phyloP scores from a whole-genome alignment of 2,888 invertebrate species.

The Danaus chrysippus region DNA sequence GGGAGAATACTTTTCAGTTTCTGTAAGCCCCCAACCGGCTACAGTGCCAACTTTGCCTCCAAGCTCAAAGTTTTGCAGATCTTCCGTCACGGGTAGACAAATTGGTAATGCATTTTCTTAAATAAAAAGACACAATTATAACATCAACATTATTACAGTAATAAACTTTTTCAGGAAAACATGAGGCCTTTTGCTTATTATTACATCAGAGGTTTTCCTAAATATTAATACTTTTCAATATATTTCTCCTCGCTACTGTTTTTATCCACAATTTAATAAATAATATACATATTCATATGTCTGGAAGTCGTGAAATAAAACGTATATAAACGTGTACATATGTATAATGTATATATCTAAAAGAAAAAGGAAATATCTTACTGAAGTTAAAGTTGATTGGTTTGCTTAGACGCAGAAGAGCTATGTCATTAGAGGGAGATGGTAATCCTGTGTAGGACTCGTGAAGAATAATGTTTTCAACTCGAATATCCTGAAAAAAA shows the following conservation, averaged over 20 bases:
- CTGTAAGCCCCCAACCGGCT: constrained; percentile 28
- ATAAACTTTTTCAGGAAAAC: too few relatives aligned
- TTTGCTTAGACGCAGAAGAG: constrained; percentile 25
- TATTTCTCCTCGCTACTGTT: too few relatives aligned
- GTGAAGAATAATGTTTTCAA: constrained; percentile 20
- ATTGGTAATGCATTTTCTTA: constrained; percentile 26
- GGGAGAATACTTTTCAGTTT: neutral
- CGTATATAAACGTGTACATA: too few relatives aligned
- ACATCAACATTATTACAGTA: too few relatives aligned
- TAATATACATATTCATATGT: too few relatives aligned
- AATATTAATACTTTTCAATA: too few relatives aligned
- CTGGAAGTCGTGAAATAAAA: neutral
- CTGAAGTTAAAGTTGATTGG: constrained; percentile 28
- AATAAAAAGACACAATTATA: neutral
- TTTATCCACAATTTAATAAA: too few relatives aligned
- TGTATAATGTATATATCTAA: neutral
- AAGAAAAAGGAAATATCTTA: constrained; percentile 17
- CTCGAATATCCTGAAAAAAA: constrained; percentile 19
- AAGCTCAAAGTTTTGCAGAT: constrained; percentile 10
- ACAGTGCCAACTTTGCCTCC: constrained; percentile 15
- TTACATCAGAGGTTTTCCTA: too few relatives aligned
- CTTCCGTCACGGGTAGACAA: constrained; percentile 23
- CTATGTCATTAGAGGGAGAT: constrained; percentile 25
- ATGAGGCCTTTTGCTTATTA: too few relatives aligned
- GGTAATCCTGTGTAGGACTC: constrained; percentile 12